A percentile compares a stretch with the other conserved stretches of the same genome.
These are phyloP conservation scores for Delichon dasypus DNA, from an alignment of 2,797 vertebrate genomes.

Conservation along the genomic window DNA sequence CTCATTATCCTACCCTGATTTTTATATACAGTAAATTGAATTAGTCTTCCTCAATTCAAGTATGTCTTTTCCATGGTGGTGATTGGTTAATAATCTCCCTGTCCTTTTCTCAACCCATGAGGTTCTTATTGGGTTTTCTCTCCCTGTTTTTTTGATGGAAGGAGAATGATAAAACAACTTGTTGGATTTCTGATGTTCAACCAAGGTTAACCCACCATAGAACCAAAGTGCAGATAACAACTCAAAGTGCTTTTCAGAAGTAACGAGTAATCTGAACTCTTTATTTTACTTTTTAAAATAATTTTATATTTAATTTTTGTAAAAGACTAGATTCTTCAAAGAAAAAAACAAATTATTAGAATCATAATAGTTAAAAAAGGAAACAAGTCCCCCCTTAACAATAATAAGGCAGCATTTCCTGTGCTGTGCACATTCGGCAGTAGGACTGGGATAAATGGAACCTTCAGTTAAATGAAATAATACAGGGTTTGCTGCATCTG, in stretches of 20 bases:
- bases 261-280: background rate
- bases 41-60: background rate
- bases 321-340: background rate
- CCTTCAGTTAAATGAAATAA: slow-evolving; percentile 23
- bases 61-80: background rate
- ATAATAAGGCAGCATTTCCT: background rate
- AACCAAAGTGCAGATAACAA: background rate
- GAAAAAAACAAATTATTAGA: background rate
- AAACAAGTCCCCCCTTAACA: background rate
- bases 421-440: background rate
- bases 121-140: background rate
- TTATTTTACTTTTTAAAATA: accelerated
- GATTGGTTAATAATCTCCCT: background rate
- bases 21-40: background rate
- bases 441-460: background rate
- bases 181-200: background rate
- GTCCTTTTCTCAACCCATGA: background rate
- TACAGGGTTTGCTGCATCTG: slow-evolving; percentile 21
- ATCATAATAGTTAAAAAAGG: background rate
- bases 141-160: background rate
- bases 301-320: background rate
- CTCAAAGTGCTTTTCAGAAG: background rate
- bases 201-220: background rate
- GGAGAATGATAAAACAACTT: background rate
- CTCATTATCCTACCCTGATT: background rate